phyloP scores from a whole-genome alignment of 2,888 invertebrate species.

The Leptinotarsa peninsularis region DNA sequence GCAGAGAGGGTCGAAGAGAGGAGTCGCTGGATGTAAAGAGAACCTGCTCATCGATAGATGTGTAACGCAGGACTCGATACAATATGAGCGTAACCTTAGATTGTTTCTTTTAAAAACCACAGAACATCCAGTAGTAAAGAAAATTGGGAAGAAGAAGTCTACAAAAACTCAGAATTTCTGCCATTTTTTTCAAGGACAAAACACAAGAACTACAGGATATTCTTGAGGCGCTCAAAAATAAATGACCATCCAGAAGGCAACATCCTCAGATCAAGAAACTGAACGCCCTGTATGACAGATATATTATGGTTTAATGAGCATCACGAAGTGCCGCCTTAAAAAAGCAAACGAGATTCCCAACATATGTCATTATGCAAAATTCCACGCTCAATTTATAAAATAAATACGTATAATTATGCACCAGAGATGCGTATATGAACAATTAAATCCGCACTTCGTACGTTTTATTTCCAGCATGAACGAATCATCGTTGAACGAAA shows the following conservation, averaged over 20 bases:
- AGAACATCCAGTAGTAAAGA: too few species aligned
- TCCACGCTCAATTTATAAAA: not conserved
- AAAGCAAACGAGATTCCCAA: not conserved
- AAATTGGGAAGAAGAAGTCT: too few species aligned
- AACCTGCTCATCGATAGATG: too few species aligned
- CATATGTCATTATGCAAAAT: constrained; percentile 1
- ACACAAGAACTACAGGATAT: too few species aligned
- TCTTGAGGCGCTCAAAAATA: not conserved
- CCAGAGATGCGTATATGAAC: not conserved
- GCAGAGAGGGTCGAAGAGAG: too few species aligned
- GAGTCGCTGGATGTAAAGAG: too few species aligned
- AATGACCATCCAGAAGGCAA: not conserved
- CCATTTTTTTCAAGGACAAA: too few species aligned
- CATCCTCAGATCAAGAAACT: not conserved
- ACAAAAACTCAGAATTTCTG: too few species aligned
- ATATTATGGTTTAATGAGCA: not conserved
- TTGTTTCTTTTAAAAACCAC: too few species aligned
- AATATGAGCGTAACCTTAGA: too few species aligned
- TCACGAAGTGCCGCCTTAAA: constrained; percentile 7
- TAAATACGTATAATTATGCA: not conserved
- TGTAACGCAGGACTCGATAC: too few species aligned
- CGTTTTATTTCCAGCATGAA: constrained; percentile 23
- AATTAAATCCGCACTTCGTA: not conserved
- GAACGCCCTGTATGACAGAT: not conserved
- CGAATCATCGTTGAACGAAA: constrained; percentile 63